Percentiles rank a stretch among this genome's conserved stretches.
Conservation (phyloP, 2,888 invertebrate genomes). For the Spisula subtruncata region DNA sequence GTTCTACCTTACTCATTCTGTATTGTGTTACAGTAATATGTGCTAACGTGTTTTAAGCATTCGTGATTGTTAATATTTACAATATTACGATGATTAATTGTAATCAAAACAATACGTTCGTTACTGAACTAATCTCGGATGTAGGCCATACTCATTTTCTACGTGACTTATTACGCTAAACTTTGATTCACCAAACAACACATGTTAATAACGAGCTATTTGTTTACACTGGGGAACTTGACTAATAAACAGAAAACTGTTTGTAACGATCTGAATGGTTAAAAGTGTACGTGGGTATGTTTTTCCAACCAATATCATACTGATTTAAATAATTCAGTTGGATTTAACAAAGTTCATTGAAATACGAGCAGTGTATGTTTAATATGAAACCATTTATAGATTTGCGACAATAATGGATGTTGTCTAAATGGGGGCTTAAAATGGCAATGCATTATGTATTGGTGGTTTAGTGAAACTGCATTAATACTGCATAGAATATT, state of each 20-base stretch:
- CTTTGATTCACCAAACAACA: background rate
- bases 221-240: background rate
- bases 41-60: too few species aligned
- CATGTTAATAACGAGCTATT: constrained; percentile 4
- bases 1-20: too few species aligned
- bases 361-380: background rate
- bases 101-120: background rate
- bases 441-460: background rate
- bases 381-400: background rate
- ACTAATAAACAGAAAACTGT: background rate
- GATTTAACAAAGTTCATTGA: background rate
- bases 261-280: background rate
- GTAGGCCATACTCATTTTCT: background rate
- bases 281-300: background rate
- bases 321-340: background rate
- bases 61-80: too few species aligned
- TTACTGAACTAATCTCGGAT: background rate
- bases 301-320: background rate
- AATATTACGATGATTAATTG: too few species aligned
- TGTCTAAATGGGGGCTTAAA: background rate
- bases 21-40: too few species aligned
- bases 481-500: background rate
- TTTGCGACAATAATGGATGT: background rate
- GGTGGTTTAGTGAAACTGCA: background rate
- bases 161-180: constrained; percentile 6